Evolutionary conservation across 1,140 invertebrate species (phyloP).

Genomic region (Drosophila orena): DNA sequence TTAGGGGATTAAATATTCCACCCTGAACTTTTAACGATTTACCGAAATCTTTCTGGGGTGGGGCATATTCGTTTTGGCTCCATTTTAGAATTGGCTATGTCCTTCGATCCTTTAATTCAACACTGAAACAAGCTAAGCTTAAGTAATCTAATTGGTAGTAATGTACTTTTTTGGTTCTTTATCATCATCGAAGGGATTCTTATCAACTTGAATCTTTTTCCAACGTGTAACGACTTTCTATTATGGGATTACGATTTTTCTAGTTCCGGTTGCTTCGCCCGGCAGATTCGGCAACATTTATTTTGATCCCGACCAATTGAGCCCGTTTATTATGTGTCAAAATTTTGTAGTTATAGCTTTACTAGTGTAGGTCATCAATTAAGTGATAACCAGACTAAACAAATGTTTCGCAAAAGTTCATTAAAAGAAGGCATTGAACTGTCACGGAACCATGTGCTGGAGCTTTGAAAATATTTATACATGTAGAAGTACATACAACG

Average conservation of each 20-base stretch:
- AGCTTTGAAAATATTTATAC: not conserved
- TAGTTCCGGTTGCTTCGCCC: conserved; percentile 59
- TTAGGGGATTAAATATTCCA: too few relatives aligned
- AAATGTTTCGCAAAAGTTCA: conserved; percentile 48
- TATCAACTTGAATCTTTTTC: not conserved
- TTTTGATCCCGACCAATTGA: not conserved
- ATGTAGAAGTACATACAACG: too few relatives aligned
- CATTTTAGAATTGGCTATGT: not conserved
- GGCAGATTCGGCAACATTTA: conserved; percentile 17
- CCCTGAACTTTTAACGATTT: not conserved
- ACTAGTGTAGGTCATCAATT: conserved; percentile 55
- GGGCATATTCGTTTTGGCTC: not conserved
- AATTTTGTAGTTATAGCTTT: conserved; percentile 29
- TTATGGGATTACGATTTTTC: conserved; percentile 29
- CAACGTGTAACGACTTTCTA: conserved; percentile 1
- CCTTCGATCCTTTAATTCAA: not conserved
- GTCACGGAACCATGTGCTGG: conserved; percentile 37
- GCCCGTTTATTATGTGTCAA: conserved; percentile 26
- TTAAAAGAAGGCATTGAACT: conserved; percentile 68
- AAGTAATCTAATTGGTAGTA: too few relatives aligned
- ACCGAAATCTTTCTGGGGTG: not conserved
- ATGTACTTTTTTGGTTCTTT: too few relatives aligned
- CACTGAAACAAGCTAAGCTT: too few relatives aligned
- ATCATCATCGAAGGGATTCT: too few relatives aligned
- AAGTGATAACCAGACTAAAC: conserved; percentile 35